Base-by-base conservation (phyloP, 2,113 vertebrate species). In the Diadophis punctatus region DNA sequence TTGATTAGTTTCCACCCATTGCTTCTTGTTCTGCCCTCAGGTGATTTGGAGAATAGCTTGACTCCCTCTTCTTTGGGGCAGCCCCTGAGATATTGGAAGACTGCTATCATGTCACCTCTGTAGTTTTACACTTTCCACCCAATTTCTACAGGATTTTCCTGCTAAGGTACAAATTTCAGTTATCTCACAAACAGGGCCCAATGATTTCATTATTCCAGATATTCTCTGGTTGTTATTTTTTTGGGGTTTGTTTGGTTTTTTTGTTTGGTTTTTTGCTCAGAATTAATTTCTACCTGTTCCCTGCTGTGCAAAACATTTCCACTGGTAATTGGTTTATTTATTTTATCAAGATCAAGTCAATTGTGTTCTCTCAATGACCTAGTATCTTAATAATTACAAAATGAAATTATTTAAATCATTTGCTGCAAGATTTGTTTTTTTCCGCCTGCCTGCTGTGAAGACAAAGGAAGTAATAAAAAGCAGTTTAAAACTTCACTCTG, bases 381-480 rank as follows among this genome's bases (percentile, higher is more conserved):
- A 48, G 46, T 27, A 20, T 88, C 89, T 58, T 60, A 95, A 93
- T 91, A 0, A 88, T 80, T 94, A 94, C 48, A 92, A 95, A 91
- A 60, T 49, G 86, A 93, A 48, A 7, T 0, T 5, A 91, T 85
- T 87, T 88, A 91, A 23, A 22, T 55, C 11, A 39, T 93, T 89
- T 39, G 53, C 55, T 92, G 88, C 3, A 16, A 4, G 92, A 93
- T 93, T 92, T 0, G 0, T 86, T 93, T 63, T 2, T 1, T 0
- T 4, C 4, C 2, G 11, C 51, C 93, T 94, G 93, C 22, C 20
- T 0, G 1, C 30, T 95, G 46, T 34, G 0, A 0, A 92, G 48
- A 90, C 6, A 74, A 92, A 55, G 3, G 39, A 46, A 9, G 43
- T 87, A 4, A 93, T 55, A 27, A 91, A 95, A 93, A 89, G 87